Evolutionary conservation across 2,888 invertebrate genomes (phyloP), one percentile per base, ranked within the genome.

Genomic region (Ennomos quercinarius): DNA sequence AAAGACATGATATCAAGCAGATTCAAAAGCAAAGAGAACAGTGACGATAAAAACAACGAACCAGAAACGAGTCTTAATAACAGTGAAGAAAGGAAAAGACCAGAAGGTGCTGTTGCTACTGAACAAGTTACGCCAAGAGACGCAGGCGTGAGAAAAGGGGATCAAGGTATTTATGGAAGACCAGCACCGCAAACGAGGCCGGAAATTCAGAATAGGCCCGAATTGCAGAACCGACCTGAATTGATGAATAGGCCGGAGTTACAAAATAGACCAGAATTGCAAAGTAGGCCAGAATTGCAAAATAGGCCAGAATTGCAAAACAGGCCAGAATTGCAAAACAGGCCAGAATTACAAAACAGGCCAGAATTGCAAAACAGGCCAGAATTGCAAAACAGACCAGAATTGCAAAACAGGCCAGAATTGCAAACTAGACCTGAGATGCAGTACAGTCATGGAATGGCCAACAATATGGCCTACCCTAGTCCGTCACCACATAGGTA

Each of bases 1-100:
- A 96, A 96, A 91, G 96, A 96, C 75, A 96, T 97, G 93, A 96
- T 97, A 77, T 96, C 96, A 17, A 96, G 95, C 81, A 94, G 95
- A 74, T 96, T 97, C 81, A 95, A 95, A 73, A 95, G 93, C 71
- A 94, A 94, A 78, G 93, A 93, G 34, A 94, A 85, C 44, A 92
- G 86, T 74, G 94, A 94, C 55, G 94, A 94, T 34, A 93, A 88
- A 60, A 82, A 78, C 41, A 87, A 85, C 54, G 94, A 94, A 41
- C 90, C 89, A 43, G 91, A 93, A 69, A 76, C 86, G 0, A 87
- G 93, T 70, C 81, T 95, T 51, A 95, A 95, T 77, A 95, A 95
- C 66, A 92, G 94, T 52, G 95, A 95, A 66, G 95, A 95, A 67
- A 82, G 90, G 42, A 90, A 90, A 60, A 78, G 91, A 74, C 82